Base-by-base conservation (phyloP, 2,113 vertebrate genomes). In the Verasper variegatus region DNA sequence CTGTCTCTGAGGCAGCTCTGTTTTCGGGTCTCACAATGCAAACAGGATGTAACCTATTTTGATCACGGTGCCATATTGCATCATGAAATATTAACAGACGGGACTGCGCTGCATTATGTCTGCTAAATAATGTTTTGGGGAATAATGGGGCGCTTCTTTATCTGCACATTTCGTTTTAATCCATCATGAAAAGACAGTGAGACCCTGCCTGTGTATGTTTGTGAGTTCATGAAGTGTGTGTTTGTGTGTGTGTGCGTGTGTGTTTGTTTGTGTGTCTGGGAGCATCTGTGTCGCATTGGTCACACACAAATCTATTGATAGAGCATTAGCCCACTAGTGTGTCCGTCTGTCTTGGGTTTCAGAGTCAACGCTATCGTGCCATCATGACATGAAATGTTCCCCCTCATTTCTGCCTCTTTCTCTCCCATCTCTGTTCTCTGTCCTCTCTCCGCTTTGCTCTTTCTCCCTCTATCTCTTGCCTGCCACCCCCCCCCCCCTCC, bases 41-140 rank as follows among this genome's bases (percentile, higher is more conserved):
- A 91, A 93, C 91, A 89, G 92, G 91, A 91, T 94, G 88, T 92
- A 94, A 93, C 92, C 92, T 91, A 94, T 94, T 94, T 94, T 91
- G 88, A 92, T 92, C 89, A 84, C 68, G 68, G 79, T 90, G 92
- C 91, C 94, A 94, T 95, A 95, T 94, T 95, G 94, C 90, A 89
- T 91, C 90, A 92, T 95, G 60, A 94, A 95, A 93, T 94, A 94
- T 95, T 94, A 92, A 94, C 69, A 74, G 63, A 71, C 66, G 62
- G 80, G 80, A 78, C 90, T 84, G 85, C 81, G 78, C 81, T 82
- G 83, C 89, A 90, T 93, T 92, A 88, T 91, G 86, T 88, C 74
- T 88, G 82, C 31, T 31, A 31, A 31, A 31, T 85, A 88, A 81
- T 83, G 89, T 84, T 88, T 90, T 83, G 64, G 26, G 23, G 83